phyloP scores from a whole-genome alignment of 2,113 vertebrate genomes.

The Myrmecobius fasciatus region DNA sequence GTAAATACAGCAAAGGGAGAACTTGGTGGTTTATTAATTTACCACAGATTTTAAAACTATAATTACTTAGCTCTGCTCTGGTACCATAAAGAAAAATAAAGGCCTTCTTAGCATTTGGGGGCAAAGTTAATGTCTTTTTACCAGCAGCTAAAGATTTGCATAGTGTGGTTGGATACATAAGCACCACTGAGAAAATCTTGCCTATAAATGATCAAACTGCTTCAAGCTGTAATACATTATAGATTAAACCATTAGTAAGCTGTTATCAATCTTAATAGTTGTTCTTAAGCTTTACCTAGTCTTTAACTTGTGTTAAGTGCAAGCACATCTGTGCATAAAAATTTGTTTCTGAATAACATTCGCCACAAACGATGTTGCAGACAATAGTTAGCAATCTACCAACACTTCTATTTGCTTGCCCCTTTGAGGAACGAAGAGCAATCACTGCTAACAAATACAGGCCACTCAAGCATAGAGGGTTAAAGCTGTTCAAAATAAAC shows the following conservation, averaged over 20 bases:
- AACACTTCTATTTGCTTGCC: not conserved
- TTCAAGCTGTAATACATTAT: slow-evolving; percentile 28
- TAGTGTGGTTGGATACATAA: not conserved
- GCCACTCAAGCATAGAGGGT: not conserved
- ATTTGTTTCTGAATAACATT: slow-evolving; percentile 24
- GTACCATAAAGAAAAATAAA: slow-evolving; percentile 18
- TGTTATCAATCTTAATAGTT: not conserved
- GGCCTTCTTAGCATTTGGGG: not conserved
- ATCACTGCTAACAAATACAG: slow-evolving; percentile 72
- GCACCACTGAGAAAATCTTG: slow-evolving; percentile 35
- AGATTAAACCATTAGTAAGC: not conserved
- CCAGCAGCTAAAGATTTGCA: slow-evolving; percentile 42
- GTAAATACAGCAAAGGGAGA: not conserved
- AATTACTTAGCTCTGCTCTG: slow-evolving; percentile 2
- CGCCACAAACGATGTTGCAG: slow-evolving; percentile 35
- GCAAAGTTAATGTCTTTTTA: slow-evolving; percentile 33
- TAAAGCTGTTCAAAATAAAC: not conserved
- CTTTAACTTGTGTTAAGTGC: not conserved
- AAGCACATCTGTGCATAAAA: slow-evolving; percentile 23
- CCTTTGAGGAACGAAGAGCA: slow-evolving; percentile 35
- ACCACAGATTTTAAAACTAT: not conserved
- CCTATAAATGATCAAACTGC: slow-evolving; percentile 24
- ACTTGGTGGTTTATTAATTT: not conserved
- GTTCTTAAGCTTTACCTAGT: not conserved
- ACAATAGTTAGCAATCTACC: not conserved